Evolutionary conservation across 2,797 vertebrate genomes (phyloP), one percentile per base, ranked within the genome.

Genomic region (Trachops cirrhosus): DNA sequence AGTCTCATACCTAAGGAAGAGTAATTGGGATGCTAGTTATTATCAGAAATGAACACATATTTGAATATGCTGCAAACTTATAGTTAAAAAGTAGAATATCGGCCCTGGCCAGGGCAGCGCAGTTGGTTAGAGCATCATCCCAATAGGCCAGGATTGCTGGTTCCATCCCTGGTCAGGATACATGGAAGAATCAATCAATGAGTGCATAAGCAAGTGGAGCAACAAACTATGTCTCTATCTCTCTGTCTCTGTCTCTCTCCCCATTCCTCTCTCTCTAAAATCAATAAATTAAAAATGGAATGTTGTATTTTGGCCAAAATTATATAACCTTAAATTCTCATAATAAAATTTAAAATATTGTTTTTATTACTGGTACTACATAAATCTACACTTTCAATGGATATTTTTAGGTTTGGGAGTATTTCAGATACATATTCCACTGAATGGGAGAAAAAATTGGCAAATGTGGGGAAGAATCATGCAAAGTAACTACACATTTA

Each of bases 401-500:
- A 52, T 90, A 22, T 90, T 95, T 91, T 77, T 80, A 86, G n/a
- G 10, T 93, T 96, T 96, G 91, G 14, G 48, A 89, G 22, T 94
- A 87, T 94, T 44, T 97, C 29, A 75, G 29, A 50, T 93, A 44
- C 37, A 74, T 82, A 90, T 86, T 78, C 26, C 21, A 37, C 34
- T 93, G 78, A 89, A 84, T 71, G 82, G 34, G 52, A 92, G 39
- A 78, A 77, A 78, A 97, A 93, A 85, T 59, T 91, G 80, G 54
- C 82, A 94, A 84, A 93, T 85, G 34, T 91, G 39, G 46, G n/a
- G 26, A 54, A 44, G 50, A 87, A 71, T 82, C 68, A 83, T 80
- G 86, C 64, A 78, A 95, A 96, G 19, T 96, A 73, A 95, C 73
- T 89, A 39, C 34, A 95, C 73, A 83, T 92, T 96, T 96, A 88